Evolutionary conservation across 2,797 vertebrate genomes (phyloP), one percentile per base, ranked within the genome.

Genomic region (Parotocinclus haroldoi): DNA sequence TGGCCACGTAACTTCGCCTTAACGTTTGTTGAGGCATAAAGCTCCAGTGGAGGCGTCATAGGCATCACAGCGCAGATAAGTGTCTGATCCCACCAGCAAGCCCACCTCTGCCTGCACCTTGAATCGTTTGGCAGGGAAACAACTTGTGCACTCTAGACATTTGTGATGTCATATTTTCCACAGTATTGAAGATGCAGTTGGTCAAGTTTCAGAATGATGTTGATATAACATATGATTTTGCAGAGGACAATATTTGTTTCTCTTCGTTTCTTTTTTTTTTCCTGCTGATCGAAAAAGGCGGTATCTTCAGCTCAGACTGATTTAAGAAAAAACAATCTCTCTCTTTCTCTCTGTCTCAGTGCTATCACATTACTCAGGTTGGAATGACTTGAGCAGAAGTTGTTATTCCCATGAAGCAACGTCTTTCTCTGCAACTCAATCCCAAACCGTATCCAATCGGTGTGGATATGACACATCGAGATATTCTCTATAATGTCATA

Each of bases 371-470:
- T 91, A 88, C 88, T 82, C 80, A 78, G 85, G 85, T 86, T 87
- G 86, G 88, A 91, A 90, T 89, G 86, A 89, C 88, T 90, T 90
- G 86, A 88, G 79, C 86, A 85, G 85, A 88, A 84, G 86, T 83
- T 81, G 79, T 83, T 81, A 84, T 92, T 89, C 87, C 86, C 88
- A 88, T 84, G 84, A 87, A 88, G 84, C 85, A 72, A 74, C 83
- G 83, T 85, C 78, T 68, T 56, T 63, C 52, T 4, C 83, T 86
- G 89, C 87, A 91, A 90, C 89, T 89, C 88, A 89, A 90, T 89
- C 87, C 89, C 84, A 82, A 84, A 85, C 84, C 81, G 62, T 83
- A 71, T 67, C 81, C 85, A 90, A 91, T 89, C 83, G 82, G 82
- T 76, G 81, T 68, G 69, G 66, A 79, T 72, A 81, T 87, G 85